Base-by-base conservation (phyloP, 2,888 invertebrate genomes). In the Coleophora deauratella region DNA sequence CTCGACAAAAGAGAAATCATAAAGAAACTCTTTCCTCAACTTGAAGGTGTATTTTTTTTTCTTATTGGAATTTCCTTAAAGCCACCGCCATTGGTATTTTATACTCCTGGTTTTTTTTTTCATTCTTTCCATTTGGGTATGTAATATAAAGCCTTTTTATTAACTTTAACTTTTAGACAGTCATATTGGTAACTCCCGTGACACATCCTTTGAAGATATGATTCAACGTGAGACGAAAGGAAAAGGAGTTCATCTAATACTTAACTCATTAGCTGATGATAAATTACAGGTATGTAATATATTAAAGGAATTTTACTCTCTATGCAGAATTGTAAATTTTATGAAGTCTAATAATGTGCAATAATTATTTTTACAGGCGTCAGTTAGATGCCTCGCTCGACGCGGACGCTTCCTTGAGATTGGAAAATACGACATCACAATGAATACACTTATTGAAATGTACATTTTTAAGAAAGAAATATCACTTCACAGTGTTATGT, bases 211-310 rank as follows among this genome's bases (percentile, higher is more conserved):
- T 70, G 97, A 98, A 69, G 88, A 90, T 50, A 91, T 97, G 88
- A 88, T 99, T 40, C 87, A 91, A 54, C 86, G 86, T 36, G 88
- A 91, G 59, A 98, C 98, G 0, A 87, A 91, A 7, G 97, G 98
- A 9, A 87, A 87, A 52, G 97, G 98, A 28, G 98, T 99, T 0
- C 95, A 98, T 62, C 80, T 97, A 40, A 93, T 98, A 11, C 78
- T 96, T 7, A 98, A 99, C 71, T 97, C 97, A 0, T 77, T 99
- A 34, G 90, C 97, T 0, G 97, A 96, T 61, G 97, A 98, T 34
- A 97, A 97, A 71, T 86, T 98, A 0, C 87, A 89, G 58, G 93
- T 21, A 21, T 4, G 3, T 21, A 21, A 21, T 21, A n/a, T n/a
- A n/a, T n/a, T n/a, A n/a, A n/a, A n/a, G n/a, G n/a, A n/a, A n/a